Evolutionary conservation across 2,888 invertebrate species (phyloP), one percentile per base, ranked within the genome.

Genomic region (Lasioglossum morio): DNA sequence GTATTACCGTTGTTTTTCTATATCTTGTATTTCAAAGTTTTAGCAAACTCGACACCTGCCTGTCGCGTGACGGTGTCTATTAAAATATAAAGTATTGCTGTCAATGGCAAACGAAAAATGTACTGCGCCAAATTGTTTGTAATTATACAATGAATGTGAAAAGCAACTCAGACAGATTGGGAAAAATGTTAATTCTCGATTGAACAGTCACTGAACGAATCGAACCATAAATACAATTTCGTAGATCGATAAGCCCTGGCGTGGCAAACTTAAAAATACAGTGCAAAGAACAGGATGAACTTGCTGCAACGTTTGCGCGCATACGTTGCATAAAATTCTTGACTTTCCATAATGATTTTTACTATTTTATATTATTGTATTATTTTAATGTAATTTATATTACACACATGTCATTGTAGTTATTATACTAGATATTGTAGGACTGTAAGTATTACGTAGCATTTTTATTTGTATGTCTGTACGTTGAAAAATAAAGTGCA

Each of bases 401-500:
- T 82, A 88, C 84, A 88, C 84, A 77, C 87, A 89, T 85, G 86
- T 78, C 66, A 69, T 70, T 79, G 80, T 87, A 87, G 82, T 84
- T 86, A 84, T 74, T 82, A 81, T 87, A 85, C 63, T 84, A 87
- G 73, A 79, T 90, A 87, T 87, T 81, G 79, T 90, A 86, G 87
- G 78, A 84, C 80, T 87, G 81, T 92, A 86, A 92, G 83, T 91
- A 92, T 91, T 94, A 91, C 90, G 92, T 92, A 92, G 90, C 89
- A 90, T 93, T 93, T 92, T 93, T 91, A 93, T 93, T 92, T 93
- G 87, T 92, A 94, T 91, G 89, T 92, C 90, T 93, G 91, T 93
- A 93, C 88, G 91, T 92, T 93, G 88, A 84, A 89, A 91, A 92
- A 92, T 92, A 93, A 93, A 94, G 93, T 94, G 94, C 94, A 94